Percentiles rank a stretch among this genome's conserved stretches.
phyloP scores from a whole-genome alignment of 2,113 vertebrate genomes.

The Malurus alboscapulatus region DNA sequence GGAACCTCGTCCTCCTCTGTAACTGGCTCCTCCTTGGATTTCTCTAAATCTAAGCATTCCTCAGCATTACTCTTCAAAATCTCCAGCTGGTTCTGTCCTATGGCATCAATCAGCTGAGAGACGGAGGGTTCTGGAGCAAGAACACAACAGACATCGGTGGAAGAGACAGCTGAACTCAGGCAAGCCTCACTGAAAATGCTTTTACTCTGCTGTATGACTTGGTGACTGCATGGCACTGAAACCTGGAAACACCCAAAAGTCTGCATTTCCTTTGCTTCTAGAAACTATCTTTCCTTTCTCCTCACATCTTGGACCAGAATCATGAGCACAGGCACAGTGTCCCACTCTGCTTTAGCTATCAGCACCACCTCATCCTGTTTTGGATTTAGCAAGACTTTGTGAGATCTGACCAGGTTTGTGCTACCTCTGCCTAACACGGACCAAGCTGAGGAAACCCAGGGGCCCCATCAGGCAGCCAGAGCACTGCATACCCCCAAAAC shows the following conservation, averaged over 20 bases:
- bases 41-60: constrained; percentile 37
- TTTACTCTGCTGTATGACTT: not conserved
- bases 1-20: not conserved
- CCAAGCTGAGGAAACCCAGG: not conserved
- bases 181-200: not conserved
- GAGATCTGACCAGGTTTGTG: not conserved
- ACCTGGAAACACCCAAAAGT: not conserved
- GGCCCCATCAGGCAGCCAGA: not conserved
- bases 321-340: rapidly evolving
- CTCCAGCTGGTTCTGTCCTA: constrained; percentile 46
- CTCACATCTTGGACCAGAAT: not conserved
- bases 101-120: constrained; percentile 47
- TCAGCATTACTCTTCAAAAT: constrained; percentile 30
- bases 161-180: not conserved
- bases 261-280: not conserved
- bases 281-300: not conserved
- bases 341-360: not conserved
- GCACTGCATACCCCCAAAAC: rapidly evolving
- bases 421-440: not conserved
- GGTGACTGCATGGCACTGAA: not conserved
- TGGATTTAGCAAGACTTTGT: not conserved
- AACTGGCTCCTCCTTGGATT: not conserved
- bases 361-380: not conserved
- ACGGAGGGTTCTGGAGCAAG: constrained; percentile 29
- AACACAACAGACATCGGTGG: not conserved